These are phyloP conservation scores for Atrina japonica DNA, from an alignment of 2,888 invertebrate genomes.

Conservation along the genomic window DNA sequence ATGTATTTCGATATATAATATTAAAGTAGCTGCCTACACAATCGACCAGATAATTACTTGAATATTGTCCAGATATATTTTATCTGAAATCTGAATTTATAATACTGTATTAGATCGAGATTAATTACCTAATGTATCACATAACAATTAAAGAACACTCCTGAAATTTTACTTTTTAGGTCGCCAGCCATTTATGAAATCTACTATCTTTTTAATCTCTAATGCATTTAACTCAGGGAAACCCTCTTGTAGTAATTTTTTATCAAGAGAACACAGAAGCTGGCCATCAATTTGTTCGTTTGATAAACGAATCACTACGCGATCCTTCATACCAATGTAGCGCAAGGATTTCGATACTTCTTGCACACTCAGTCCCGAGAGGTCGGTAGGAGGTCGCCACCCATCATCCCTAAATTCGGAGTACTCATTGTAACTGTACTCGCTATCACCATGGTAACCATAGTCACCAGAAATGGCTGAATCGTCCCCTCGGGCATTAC, in stretches of 20 bases:
- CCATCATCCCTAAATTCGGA: conserved; percentile 66
- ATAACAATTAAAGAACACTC: too few species aligned
- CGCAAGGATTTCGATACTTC: conserved; percentile 75
- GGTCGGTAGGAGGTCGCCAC: conserved; percentile 73
- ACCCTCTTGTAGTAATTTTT: conserved; percentile 73
- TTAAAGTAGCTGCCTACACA: too few species aligned
- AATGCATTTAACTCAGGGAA: conserved; percentile 78
- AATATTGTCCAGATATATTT: too few species aligned
- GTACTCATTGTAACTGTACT: conserved; percentile 73
- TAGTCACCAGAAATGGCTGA: conserved; percentile 74
- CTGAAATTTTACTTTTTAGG: conserved; percentile 68
- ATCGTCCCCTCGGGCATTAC: conserved; percentile 68
- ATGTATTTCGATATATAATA: too few species aligned
- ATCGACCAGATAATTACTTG: too few species aligned
- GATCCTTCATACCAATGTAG: conserved; percentile 78
- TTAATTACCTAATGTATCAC: too few species aligned
- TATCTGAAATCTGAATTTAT: too few species aligned
- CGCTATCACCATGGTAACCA: conserved; percentile 68
- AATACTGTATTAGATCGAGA: too few species aligned
- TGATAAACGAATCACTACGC: conserved; percentile 71
- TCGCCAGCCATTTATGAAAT: conserved; percentile 77
- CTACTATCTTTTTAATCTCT: conserved; percentile 77
- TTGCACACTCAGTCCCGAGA: conserved; percentile 67
- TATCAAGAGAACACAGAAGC: conserved; percentile 72
- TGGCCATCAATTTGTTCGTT: conserved; percentile 78